Evolutionary conservation across 2,888 invertebrate genomes (phyloP).

Genomic region (Ethmia dodecea): DNA sequence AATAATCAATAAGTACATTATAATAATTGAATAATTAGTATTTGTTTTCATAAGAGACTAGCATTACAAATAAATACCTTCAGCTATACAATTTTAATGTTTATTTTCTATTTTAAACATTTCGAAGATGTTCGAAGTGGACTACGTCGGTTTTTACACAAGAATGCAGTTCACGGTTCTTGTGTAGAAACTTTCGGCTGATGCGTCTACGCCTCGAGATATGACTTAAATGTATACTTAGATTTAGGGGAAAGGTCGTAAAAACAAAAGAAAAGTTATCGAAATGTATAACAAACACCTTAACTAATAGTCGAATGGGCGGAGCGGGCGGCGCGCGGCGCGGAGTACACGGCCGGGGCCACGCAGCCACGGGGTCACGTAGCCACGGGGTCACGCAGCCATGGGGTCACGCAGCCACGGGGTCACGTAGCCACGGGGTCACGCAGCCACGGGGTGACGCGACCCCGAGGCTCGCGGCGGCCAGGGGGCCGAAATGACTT

Average conservation of each 20-base stretch:
- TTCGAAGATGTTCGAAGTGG: conserved; percentile 73
- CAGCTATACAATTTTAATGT: conserved; percentile 77
- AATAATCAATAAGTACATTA: conserved; percentile 78
- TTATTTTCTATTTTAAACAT: conserved; percentile 72
- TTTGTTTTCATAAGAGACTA: conserved; percentile 77
- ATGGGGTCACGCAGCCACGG: too few species aligned
- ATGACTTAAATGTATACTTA: conserved; percentile 76
- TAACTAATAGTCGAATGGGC: conserved; percentile 74
- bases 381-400: too few species aligned
- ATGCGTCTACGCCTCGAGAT: conserved; percentile 74
- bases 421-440: too few species aligned
- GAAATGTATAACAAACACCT: conserved; percentile 77
- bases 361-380: conserved; percentile 25
- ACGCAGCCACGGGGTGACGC: too few species aligned
- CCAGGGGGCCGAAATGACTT: conserved; percentile 47
- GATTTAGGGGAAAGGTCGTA: conserved; percentile 73
- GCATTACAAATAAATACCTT: conserved; percentile 78
- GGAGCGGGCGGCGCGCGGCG: conserved; percentile 35
- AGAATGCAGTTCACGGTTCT: conserved; percentile 51
- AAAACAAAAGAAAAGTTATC: conserved; percentile 72
- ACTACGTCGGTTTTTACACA: conserved; percentile 65
- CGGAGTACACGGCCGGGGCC: not conserved
- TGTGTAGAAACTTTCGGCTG: conserved; percentile 56
- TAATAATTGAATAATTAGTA: conserved; percentile 78
- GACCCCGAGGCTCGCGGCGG: conserved; percentile 22